These are phyloP conservation scores for Drosophila acutilabella DNA, from an alignment of 2,888 invertebrate species.

Conservation along the genomic window DNA sequence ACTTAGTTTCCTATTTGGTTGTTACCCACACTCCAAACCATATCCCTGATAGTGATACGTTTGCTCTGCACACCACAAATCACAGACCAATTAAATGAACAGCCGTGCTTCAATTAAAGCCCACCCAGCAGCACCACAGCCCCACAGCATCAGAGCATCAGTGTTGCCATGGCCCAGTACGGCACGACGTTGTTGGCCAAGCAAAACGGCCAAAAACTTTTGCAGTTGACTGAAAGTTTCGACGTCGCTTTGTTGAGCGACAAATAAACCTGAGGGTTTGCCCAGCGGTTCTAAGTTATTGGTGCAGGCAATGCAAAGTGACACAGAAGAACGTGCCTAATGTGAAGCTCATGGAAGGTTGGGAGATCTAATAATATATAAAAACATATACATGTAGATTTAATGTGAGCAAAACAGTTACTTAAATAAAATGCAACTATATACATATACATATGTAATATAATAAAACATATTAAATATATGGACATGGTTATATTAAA, in stretches of 20 bases:
- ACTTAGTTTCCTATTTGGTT: constrained; percentile 14
- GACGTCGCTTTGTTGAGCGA: constrained; percentile 54
- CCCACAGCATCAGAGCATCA: constrained; percentile 1
- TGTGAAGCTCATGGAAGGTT: neutral
- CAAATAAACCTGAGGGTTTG: constrained; percentile 38
- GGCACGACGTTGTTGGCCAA: constrained; percentile 22
- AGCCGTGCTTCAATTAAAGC: constrained; percentile 72
- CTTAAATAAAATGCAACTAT: too few relatives aligned
- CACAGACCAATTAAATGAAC: constrained; percentile 75
- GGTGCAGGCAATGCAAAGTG: constrained; percentile 12
- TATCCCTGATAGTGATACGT: constrained; percentile 65
- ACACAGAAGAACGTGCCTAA: constrained; percentile 17
- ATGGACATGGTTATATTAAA: neutral
- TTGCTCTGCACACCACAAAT: constrained; percentile 66
- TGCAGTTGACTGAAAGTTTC: constrained; percentile 59
- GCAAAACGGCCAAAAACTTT: constrained; percentile 50
- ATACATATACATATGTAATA: neutral
- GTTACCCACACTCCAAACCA: neutral
- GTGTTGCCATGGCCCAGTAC: neutral
- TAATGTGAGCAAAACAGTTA: neutral
- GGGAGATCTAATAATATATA: neutral
- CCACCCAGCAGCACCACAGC: constrained; percentile 25
- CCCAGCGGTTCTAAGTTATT: constrained; percentile 9
- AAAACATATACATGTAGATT: neutral
- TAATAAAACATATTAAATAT: neutral